A percentile compares a stretch with the other conserved stretches of the same genome.
Evolutionary conservation across 2,797 vertebrate species (phyloP).

Genomic region (Tokudaia muenninki): DNA sequence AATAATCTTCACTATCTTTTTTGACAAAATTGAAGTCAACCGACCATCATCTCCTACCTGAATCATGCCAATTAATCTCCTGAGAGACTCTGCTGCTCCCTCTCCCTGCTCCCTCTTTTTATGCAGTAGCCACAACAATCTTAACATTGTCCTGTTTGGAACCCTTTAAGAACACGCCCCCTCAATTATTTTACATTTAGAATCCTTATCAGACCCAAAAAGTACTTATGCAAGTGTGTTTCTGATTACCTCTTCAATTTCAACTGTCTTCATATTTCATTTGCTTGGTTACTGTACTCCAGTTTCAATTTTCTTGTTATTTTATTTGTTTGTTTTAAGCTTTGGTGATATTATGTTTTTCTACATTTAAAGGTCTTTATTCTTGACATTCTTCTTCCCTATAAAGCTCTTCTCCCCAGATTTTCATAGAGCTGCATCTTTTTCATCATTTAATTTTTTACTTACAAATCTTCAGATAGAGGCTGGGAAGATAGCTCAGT

Average conservation of each 20-base stretch:
- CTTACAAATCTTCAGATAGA: constrained; percentile 36
- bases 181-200: constrained; percentile 50
- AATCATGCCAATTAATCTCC: constrained; percentile 23
- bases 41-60: background rate
- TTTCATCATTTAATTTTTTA: constrained; percentile 50
- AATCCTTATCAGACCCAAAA: background rate
- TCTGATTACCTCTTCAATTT: constrained; percentile 44
- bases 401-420: background rate
- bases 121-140: constrained; percentile 7
- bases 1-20: background rate
- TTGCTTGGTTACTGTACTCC: constrained; percentile 1
- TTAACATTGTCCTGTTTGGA: background rate
- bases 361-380: constrained; percentile 29
- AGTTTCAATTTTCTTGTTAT: constrained; percentile 26
- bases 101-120: constrained; percentile 11
- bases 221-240: background rate
- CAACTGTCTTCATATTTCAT: constrained; percentile 26
- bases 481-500: background rate
- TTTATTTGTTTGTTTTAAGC: background rate
- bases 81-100: constrained; percentile 29
- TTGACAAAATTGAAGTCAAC: constrained; percentile 46
- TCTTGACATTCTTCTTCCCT: background rate
- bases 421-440: constrained; percentile 35
- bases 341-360: constrained; percentile 19
- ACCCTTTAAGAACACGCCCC: background rate